Evolutionary conservation across 2,888 invertebrate species (phyloP).

Genomic region (Caenorhabditis sulstoni): DNA sequence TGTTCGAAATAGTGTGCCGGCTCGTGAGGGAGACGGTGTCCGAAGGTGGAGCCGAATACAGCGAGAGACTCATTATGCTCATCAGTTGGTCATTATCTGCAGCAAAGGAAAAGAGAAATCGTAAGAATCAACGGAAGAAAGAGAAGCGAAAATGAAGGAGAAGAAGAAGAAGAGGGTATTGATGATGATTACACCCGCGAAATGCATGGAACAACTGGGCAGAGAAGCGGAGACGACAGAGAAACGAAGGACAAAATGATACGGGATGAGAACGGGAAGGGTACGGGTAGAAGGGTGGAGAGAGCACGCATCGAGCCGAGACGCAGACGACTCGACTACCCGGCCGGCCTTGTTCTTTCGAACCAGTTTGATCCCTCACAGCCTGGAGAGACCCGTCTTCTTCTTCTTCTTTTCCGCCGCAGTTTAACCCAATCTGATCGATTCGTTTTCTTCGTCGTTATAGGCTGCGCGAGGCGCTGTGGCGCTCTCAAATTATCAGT

Average conservation of each 20-base stretch:
- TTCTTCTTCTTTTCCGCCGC: constrained; percentile 2
- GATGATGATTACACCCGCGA: constrained; percentile 55
- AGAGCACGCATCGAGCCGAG: constrained; percentile 7
- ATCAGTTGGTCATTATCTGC: constrained; percentile 37
- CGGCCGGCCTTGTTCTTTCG: constrained; percentile 52
- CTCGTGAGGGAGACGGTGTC: constrained; percentile 58
- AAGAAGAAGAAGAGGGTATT: constrained; percentile 13
- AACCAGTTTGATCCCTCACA: constrained; percentile 55
- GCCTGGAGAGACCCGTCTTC: background rate
- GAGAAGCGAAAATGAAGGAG: no score
- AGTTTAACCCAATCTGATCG: constrained; percentile 42
- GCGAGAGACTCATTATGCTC: constrained; percentile 54
- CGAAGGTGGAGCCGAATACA: constrained; percentile 54
- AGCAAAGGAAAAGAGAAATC: constrained; percentile 16
- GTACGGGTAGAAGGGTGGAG: constrained; percentile 14
- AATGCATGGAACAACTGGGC: constrained; percentile 54
- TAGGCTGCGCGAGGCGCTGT: background rate
- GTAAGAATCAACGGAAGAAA: constrained; percentile 14
- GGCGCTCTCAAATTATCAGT: constrained; percentile 15
- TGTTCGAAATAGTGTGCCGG: constrained; percentile 36
- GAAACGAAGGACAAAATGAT: constrained; percentile 54
- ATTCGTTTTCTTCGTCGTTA: constrained; percentile 25
- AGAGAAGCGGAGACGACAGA: constrained; percentile 33
- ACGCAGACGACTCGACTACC: constrained; percentile 6
- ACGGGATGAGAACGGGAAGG: constrained; percentile 52